phyloP scores from a whole-genome alignment of 1,140 invertebrate genomes.

The Lasioglossum albipes region DNA sequence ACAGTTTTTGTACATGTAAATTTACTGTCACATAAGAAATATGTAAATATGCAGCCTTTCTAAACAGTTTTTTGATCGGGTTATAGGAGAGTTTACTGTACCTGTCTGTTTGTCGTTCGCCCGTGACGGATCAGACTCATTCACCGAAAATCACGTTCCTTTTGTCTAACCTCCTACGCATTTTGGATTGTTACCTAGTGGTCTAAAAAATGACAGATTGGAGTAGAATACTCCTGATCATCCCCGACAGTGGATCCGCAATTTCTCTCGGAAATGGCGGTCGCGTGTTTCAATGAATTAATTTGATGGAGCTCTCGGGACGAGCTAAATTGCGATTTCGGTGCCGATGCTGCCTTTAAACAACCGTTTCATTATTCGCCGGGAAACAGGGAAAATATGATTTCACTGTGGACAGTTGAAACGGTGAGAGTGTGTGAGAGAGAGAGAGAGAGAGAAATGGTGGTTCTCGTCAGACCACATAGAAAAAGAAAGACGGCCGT shows the following conservation, averaged over 20 bases:
- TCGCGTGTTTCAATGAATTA: conserved; percentile 37
- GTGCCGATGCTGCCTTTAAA: conserved; percentile 27
- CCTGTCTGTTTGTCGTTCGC: too few relatives aligned
- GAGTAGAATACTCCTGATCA: conserved; percentile 32
- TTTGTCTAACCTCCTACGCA: too few relatives aligned
- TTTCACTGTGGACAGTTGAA: conserved; percentile 21
- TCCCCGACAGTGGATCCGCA: conserved; percentile 25
- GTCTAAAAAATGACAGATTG: too few relatives aligned
- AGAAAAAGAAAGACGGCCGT: not conserved
- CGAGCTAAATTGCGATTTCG: conserved; percentile 42
- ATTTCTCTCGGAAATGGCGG: conserved; percentile 44
- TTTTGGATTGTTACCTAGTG: too few relatives aligned
- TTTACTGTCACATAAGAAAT: too few relatives aligned
- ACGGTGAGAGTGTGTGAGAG: too few relatives aligned
- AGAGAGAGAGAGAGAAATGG: not conserved
- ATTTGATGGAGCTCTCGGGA: conserved; percentile 47
- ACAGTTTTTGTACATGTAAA: too few relatives aligned
- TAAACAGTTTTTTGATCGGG: too few relatives aligned
- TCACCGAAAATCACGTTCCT: too few relatives aligned
- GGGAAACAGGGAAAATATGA: conserved; percentile 20
- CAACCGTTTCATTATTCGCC: conserved; percentile 41
- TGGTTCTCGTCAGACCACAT: not conserved
- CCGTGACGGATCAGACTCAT: too few relatives aligned
- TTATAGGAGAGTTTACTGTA: too few relatives aligned
- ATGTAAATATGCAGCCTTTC: too few relatives aligned